Conservation (phyloP, 2,113 vertebrate genomes). For the Phoxinus phoxinus region DNA sequence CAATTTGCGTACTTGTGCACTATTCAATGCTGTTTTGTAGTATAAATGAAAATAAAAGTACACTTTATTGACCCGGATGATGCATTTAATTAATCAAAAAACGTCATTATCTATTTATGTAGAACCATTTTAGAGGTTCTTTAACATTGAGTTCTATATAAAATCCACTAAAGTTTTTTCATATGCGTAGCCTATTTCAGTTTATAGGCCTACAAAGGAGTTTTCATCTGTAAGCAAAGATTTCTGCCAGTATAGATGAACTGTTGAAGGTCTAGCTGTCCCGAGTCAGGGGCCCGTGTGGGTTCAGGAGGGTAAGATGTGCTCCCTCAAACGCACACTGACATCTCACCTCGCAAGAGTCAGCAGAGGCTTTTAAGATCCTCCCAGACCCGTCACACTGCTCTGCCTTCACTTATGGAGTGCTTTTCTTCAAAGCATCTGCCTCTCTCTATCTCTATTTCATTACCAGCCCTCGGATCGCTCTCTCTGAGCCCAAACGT, state of each 20-base stretch:
- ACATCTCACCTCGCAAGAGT: constrained; percentile 61
- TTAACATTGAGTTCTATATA: no score
- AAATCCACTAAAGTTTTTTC: background rate
- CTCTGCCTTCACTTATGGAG: constrained; percentile 5
- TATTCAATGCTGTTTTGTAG: no score
- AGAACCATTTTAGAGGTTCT: no score
- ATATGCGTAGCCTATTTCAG: background rate
- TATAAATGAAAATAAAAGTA: no score
- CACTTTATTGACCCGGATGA: no score
- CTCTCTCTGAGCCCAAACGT: background rate
- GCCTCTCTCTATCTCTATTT: constrained; percentile 16
- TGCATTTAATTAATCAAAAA: no score
- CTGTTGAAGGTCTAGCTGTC: background rate
- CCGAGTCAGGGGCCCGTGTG: background rate
- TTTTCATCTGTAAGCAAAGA: background rate
- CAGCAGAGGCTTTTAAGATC: constrained; percentile 66
- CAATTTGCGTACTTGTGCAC: no score
- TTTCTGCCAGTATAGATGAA: background rate
- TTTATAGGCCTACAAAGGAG: background rate
- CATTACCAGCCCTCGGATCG: background rate
- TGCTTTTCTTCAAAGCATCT: constrained; percentile 22
- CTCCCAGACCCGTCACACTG: constrained; percentile 32
- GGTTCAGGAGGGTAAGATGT: constrained; percentile 7
- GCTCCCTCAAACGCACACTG: constrained; percentile 47
- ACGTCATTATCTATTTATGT: no score